Conservation (phyloP, 1,140 invertebrate genomes). For the Neomicropteryx cornuta region DNA sequence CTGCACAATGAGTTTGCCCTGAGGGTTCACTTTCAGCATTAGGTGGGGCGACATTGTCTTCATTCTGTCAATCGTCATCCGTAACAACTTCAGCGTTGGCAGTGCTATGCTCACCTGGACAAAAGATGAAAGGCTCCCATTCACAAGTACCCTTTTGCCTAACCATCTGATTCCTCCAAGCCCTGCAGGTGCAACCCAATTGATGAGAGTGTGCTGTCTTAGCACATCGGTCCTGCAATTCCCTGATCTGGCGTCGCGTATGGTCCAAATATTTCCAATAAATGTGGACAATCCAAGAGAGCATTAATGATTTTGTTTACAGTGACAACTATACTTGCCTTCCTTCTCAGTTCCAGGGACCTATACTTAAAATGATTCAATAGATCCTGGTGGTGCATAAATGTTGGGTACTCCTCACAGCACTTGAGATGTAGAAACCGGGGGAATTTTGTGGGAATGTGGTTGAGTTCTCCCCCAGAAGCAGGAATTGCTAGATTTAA, state of each 20-base stretch:
- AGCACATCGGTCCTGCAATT: conserved; percentile 6
- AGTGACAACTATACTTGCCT: no score
- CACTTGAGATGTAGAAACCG: no score
- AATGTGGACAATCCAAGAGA: conserved; percentile 3
- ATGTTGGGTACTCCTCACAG: no score
- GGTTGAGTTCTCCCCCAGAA: no score
- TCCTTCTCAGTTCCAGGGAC: conserved; percentile 1
- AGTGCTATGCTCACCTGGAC: conserved; percentile 65
- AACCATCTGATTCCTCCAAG: no score
- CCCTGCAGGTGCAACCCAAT: no score
- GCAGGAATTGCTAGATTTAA: no score
- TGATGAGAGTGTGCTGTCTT: no score
- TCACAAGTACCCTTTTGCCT: neutral
- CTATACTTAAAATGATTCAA: no score
- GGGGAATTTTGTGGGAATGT: no score
- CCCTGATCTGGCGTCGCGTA: neutral
- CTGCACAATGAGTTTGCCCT: conserved; percentile 58
- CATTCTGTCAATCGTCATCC: conserved; percentile 69
- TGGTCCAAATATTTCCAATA: no score
- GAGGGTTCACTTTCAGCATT: conserved; percentile 54
- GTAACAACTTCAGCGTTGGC: conserved; percentile 61
- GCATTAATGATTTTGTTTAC: conserved; percentile 3
- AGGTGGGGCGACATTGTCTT: conserved; percentile 61
- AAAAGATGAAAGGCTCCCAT: conserved; percentile 9
- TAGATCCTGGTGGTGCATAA: no score